phyloP scores from a whole-genome alignment of 2,888 invertebrate species.

The Clostera curtula region DNA sequence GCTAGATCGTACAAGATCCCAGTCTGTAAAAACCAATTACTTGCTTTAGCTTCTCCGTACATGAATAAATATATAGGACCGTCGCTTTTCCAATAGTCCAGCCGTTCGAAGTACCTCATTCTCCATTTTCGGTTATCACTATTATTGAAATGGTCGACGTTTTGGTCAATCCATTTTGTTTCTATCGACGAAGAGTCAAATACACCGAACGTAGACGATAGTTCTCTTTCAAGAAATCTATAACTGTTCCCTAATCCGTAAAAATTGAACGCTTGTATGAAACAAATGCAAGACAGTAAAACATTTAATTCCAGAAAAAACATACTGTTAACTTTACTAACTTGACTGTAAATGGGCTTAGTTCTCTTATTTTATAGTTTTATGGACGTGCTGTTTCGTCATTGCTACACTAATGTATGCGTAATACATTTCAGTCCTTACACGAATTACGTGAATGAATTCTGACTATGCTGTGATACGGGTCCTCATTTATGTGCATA shows the following conservation, averaged over 20 bases:
- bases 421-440: no score
- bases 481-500: no score
- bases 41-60: slow-evolving; percentile 46
- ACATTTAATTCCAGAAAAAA: slow-evolving; percentile 17
- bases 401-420: no score
- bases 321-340: no score
- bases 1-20: slow-evolving; percentile 51
- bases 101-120: slow-evolving; percentile 54
- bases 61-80: slow-evolving; percentile 54
- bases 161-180: slow-evolving; percentile 46
- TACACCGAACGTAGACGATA: slow-evolving; percentile 18
- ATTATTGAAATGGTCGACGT: slow-evolving; percentile 49
- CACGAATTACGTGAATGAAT: no score
- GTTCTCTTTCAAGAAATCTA: slow-evolving; percentile 31
- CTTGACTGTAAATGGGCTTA: no score
- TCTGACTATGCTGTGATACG: no score
- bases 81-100: slow-evolving; percentile 37
- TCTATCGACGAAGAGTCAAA: slow-evolving; percentile 20
- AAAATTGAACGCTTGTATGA: slow-evolving; percentile 27
- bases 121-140: slow-evolving; percentile 42
- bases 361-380: no score
- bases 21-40: slow-evolving; percentile 35
- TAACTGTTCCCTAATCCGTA: slow-evolving; percentile 32
- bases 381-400: no score
- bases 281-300: slow-evolving; percentile 18